A percentile compares a stretch with the other conserved stretches of the same genome.
These are phyloP conservation scores for Luffia ferchaultella DNA, from an alignment of 2,888 invertebrate genomes.

Conservation along the genomic window DNA sequence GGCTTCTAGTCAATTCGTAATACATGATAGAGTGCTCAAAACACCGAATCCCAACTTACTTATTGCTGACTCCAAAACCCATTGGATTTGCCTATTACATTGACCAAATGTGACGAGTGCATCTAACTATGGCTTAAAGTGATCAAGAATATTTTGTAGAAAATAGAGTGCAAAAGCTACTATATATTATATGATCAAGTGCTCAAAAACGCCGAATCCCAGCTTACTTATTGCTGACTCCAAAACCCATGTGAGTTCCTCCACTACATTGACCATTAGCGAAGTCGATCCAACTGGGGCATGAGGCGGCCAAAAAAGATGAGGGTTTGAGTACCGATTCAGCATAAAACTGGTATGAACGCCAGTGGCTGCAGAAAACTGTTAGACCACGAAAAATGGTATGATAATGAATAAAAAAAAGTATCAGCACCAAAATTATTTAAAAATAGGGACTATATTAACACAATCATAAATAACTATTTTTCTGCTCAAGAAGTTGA, in stretches of 20 bases:
- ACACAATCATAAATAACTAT: not conserved
- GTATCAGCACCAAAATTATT: not conserved
- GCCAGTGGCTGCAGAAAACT: constrained; percentile 74
- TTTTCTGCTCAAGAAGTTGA: too few relatives aligned
- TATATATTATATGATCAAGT: too few relatives aligned
- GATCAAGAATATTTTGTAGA: too few relatives aligned
- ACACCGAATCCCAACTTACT: constrained; percentile 3
- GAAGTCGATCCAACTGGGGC: constrained; percentile 54
- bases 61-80: too few relatives aligned
- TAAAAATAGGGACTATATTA: not conserved
- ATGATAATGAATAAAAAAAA: not conserved
- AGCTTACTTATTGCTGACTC: constrained; percentile 49
- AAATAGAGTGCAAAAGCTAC: not conserved
- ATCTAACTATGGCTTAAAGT: too few relatives aligned
- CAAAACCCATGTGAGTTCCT: constrained; percentile 53
- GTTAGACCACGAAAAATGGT: constrained; percentile 4
- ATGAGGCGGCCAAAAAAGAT: constrained; percentile 53
- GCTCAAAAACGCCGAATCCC: not conserved
- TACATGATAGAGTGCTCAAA: not conserved
- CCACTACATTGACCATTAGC: constrained; percentile 42
- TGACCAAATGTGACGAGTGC: too few relatives aligned
- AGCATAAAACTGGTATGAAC: constrained; percentile 67
- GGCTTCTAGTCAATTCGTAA: too few relatives aligned
- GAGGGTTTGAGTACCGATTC: constrained; percentile 61
- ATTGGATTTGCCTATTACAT: too few relatives aligned